A percentile compares a stretch with the other conserved stretches of the same genome.
Conservation (phyloP, 2,113 vertebrate genomes). For the Tenrec ecaudatus region DNA sequence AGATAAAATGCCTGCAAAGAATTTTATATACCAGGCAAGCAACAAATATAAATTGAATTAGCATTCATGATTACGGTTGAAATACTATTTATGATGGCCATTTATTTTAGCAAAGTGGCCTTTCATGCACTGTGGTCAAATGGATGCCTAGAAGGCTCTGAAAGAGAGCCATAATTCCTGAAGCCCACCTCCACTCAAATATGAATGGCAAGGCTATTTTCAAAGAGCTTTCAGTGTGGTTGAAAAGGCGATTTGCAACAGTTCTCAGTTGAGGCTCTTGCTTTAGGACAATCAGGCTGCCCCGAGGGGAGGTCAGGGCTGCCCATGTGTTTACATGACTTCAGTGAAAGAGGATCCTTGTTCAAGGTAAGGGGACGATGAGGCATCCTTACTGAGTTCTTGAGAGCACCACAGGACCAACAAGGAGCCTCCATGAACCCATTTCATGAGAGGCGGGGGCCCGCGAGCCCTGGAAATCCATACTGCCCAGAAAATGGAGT, state of each 20-base stretch:
- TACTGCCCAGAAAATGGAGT: background rate
- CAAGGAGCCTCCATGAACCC: background rate
- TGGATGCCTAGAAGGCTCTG: background rate
- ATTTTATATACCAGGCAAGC: background rate
- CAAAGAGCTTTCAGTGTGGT: slow-evolving; percentile 45
- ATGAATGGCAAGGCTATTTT: slow-evolving; percentile 16
- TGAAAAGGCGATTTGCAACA: background rate
- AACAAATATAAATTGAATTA: background rate
- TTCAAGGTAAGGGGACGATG: background rate
- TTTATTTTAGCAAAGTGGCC: background rate
- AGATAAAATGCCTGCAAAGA: background rate
- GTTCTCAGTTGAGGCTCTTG: slow-evolving; percentile 28
- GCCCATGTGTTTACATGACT: slow-evolving; percentile 18
- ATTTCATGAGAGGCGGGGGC: background rate
- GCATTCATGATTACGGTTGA: slow-evolving; percentile 7
- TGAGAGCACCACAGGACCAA: background rate
- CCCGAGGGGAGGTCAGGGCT: slow-evolving; percentile 44
- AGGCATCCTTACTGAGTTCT: background rate
- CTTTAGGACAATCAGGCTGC: slow-evolving; percentile 44
- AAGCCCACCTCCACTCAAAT: background rate
- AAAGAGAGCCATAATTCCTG: background rate
- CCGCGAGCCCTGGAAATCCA: background rate
- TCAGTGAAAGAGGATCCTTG: background rate
- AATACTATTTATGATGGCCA: background rate
- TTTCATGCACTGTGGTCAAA: background rate